Evolutionary conservation across 30 jellyfish, hydroid and myxozoan species (phyloP).

Genomic region (Nemopilema nomurai): DNA sequence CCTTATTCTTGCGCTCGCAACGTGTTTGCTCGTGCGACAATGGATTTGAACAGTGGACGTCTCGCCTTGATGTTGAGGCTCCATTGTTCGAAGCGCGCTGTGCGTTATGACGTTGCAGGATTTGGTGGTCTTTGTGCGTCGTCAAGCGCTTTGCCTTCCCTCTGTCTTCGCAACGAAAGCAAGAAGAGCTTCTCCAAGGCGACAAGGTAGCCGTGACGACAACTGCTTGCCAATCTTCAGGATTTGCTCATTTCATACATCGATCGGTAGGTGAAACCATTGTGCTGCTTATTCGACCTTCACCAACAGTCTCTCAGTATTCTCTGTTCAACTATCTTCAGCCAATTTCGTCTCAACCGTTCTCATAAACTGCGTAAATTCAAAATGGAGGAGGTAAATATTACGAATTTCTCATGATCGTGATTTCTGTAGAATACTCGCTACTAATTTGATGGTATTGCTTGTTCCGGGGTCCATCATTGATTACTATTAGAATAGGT

Average conservation of each 20-base stretch:
- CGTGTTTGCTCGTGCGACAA: too few species aligned
- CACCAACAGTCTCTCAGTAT: neutral
- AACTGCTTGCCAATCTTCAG: constrained; percentile 93
- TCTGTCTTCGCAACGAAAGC: constrained; percentile 81
- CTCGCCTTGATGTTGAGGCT: constrained; percentile 22
- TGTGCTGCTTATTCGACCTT: constrained; percentile 46
- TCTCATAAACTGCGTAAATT: constrained; percentile 2
- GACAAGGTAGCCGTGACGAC: constrained; percentile 99
- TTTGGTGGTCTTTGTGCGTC: constrained; percentile 45
- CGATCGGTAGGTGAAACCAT: constrained; percentile 79
- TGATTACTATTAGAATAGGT: neutral
- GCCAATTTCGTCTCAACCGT: neutral
- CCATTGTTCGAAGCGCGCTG: constrained; percentile 22
- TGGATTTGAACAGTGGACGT: neutral
- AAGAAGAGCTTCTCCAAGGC: constrained; percentile 99
- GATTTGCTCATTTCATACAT: constrained; percentile 65
- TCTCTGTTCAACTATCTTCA: neutral
- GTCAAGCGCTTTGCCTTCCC: constrained; percentile 72
- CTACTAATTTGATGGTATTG: neutral
- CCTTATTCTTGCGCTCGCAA: too few species aligned
- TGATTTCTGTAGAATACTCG: neutral
- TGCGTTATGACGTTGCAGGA: constrained; percentile 48
- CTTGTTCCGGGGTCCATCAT: neutral
- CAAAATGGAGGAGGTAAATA: constrained; percentile 58
- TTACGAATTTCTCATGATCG: neutral